Conservation (phyloP, 2,113 vertebrate species). For the Elachura formosa region DNA sequence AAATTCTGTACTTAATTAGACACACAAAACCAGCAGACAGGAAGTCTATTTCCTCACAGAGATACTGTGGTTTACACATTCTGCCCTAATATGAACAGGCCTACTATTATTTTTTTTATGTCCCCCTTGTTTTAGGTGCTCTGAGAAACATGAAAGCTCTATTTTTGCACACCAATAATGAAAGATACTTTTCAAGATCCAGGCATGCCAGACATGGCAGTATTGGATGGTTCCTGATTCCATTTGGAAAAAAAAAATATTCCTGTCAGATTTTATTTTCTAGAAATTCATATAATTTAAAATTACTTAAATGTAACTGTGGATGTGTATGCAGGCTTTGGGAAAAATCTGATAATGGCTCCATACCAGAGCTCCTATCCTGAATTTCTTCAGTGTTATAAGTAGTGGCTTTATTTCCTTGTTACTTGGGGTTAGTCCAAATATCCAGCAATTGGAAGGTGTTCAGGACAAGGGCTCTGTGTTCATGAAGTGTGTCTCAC, state of each 20-base stretch:
- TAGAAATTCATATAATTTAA: not conserved
- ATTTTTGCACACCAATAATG: not conserved
- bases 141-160: not conserved
- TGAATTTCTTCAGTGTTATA: not conserved
- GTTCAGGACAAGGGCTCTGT: not conserved
- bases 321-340: not conserved
- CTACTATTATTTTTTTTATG: conserved; percentile 59
- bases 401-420: not conserved
- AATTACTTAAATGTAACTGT: not conserved
- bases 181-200: conserved; percentile 12
- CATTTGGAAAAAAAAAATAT: not conserved
- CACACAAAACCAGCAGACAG: conserved; percentile 71
- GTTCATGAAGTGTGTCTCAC: not conserved
- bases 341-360: not conserved
- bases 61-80: conserved; percentile 68
- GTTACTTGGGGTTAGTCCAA: not conserved
- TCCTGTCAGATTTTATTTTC: not conserved
- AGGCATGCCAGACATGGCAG: not conserved
- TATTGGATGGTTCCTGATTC: not conserved
- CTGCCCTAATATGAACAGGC: conserved; percentile 26
- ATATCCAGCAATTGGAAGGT: not conserved
- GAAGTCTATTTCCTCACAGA: conserved; percentile 72
- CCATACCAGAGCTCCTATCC: not conserved
- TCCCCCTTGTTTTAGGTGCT: conserved; percentile 46
- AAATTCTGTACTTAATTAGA: conserved; percentile 75